Conservation (phyloP, 2,113 vertebrate genomes). For the Xiphophorus hellerii region DNA sequence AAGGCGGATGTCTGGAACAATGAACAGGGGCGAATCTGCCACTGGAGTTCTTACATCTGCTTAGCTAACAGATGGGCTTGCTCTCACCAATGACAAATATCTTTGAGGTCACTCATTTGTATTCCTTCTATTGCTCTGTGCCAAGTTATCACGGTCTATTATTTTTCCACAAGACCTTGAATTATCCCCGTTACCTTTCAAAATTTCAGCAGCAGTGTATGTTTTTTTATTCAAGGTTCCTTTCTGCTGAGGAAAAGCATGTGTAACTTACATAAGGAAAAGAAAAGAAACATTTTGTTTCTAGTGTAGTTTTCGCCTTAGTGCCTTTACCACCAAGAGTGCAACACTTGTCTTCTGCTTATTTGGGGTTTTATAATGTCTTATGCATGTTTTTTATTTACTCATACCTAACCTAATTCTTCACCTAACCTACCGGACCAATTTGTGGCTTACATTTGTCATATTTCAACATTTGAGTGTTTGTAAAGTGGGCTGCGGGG, state of each 20-base stretch:
- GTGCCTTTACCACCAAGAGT: too few species aligned
- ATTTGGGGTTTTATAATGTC: neutral
- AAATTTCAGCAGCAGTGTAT: constrained; percentile 23
- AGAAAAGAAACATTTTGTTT: neutral
- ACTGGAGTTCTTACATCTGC: constrained; percentile 37
- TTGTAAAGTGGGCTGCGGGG: neutral
- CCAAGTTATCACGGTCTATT: constrained; percentile 38
- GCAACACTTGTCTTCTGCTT: neutral
- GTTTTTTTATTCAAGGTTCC: constrained; percentile 36
- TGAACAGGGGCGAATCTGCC: constrained; percentile 27
- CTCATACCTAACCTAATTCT: neutral
- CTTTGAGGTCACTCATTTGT: constrained; percentile 64
- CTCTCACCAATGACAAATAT: constrained; percentile 56
- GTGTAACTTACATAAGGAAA: constrained; percentile 19
- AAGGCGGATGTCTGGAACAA: constrained; percentile 19
- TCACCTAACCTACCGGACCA: neutral
- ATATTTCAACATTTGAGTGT: neutral
- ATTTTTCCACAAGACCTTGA: constrained; percentile 23
- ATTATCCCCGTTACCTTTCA: constrained; percentile 39
- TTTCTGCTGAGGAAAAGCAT: constrained; percentile 9
- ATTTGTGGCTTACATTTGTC: neutral
- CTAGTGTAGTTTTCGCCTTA: neutral
- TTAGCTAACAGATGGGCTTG: constrained; percentile 51
- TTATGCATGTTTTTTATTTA: too few species aligned
- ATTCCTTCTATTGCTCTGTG: constrained; percentile 55